phyloP scores from a whole-genome alignment of 2,113 vertebrate genomes.

The Notarius lentiginosus region DNA sequence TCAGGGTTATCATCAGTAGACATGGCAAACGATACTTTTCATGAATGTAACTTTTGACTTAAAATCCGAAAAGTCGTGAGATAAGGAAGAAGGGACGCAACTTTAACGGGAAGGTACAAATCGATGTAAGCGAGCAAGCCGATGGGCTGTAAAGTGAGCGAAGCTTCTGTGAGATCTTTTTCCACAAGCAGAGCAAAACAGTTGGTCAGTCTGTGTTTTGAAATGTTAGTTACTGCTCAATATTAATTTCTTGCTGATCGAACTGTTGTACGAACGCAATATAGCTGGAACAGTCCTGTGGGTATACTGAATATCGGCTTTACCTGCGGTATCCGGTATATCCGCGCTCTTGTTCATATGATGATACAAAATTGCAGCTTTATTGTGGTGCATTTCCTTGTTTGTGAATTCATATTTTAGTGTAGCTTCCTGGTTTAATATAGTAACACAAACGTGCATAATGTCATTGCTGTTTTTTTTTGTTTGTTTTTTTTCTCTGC shows the following conservation, averaged over 20 bases:
- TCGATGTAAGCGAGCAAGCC: too few relatives aligned
- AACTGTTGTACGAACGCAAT: neutral
- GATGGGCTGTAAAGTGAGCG: too few relatives aligned
- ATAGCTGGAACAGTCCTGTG: too few relatives aligned
- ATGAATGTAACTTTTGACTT: neutral
- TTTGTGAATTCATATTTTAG: neutral
- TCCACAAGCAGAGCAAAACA: neutral
- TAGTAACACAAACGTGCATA: neutral
- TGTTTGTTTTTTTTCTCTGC: constrained; percentile 47
- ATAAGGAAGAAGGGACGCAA: neutral
- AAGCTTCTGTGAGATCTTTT: neutral
- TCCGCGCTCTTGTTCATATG: neutral
- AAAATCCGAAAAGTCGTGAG: neutral
- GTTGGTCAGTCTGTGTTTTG: neutral
- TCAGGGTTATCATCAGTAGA: neutral
- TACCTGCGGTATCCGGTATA: too few relatives aligned
- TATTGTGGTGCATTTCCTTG: neutral
- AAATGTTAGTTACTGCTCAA: neutral
- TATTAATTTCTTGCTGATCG: neutral
- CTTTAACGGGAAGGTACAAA: neutral
- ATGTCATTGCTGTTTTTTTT: neutral
- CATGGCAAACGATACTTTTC: neutral
- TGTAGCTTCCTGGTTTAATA: neutral
- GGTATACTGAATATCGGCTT: too few relatives aligned
- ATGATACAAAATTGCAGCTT: neutral